phyloP scores from a whole-genome alignment of 1,140 invertebrate genomes.

The Psilanteris sp. region DNA sequence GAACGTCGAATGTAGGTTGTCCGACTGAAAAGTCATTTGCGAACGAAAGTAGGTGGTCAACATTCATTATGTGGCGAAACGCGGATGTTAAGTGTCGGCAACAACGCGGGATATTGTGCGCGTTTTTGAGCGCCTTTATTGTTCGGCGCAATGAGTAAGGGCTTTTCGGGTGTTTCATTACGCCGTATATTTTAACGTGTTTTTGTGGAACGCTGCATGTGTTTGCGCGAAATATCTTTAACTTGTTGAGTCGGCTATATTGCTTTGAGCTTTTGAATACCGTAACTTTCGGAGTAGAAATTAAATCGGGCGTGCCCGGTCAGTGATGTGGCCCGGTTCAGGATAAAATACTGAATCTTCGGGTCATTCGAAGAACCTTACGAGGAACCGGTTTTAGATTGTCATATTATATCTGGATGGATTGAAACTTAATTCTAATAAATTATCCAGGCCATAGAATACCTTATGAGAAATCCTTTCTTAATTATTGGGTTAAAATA shows the following conservation, averaged over 20 bases:
- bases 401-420: too few relatives aligned
- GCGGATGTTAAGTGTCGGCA: conserved; percentile 39
- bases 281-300: too few relatives aligned
- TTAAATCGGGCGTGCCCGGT: too few relatives aligned
- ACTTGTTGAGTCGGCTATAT: conserved; percentile 1
- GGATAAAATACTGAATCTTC: too few relatives aligned
- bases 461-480: too few relatives aligned
- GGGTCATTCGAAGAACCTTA: too few relatives aligned
- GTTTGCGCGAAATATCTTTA: neutral
- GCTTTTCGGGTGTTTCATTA: conserved; percentile 3
- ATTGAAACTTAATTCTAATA: too few relatives aligned
- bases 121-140: conserved; percentile 25
- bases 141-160: conserved; percentile 2
- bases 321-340: too few relatives aligned
- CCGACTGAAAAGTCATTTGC: conserved; percentile 22
- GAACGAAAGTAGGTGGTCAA: conserved; percentile 39
- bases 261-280: too few relatives aligned
- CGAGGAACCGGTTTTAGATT: too few relatives aligned
- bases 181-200: conserved; percentile 7
- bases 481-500: too few relatives aligned
- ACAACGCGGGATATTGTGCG: conserved; percentile 21
- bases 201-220: neutral
- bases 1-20: conserved; percentile 2
- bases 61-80: conserved; percentile 46
- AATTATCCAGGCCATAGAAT: too few relatives aligned